Evolutionary conservation across 2,888 invertebrate species (phyloP).

Genomic region (Agonopterix subpropinquella): DNA sequence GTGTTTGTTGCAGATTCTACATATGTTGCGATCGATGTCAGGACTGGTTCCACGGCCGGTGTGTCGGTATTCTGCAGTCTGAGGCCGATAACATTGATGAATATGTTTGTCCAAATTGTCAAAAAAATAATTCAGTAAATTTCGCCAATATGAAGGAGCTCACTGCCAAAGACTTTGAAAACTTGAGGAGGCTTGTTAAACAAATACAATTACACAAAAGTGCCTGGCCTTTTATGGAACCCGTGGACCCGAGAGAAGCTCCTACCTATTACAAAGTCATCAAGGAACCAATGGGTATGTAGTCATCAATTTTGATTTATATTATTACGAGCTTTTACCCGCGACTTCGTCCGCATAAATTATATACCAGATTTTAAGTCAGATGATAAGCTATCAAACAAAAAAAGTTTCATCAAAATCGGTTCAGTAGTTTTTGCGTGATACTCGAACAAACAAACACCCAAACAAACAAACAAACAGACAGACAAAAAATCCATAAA

Average conservation of each 20-base stretch:
- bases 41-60: slow-evolving; percentile 99
- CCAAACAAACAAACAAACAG: no score
- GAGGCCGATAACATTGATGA: slow-evolving; percentile 97
- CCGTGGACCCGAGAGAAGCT: slow-evolving; percentile 96
- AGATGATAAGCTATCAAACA: no score
- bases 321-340: no score
- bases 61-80: slow-evolving; percentile 95
- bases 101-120: slow-evolving; percentile 97
- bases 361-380: no score
- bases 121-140: slow-evolving; percentile 91
- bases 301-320: no score
- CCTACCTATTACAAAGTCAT: slow-evolving; percentile 98
- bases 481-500: no score
- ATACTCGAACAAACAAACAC: no score
- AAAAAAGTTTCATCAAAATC: no score
- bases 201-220: slow-evolving; percentile 95
- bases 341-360: no score
- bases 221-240: slow-evolving; percentile 98
- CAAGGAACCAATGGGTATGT: slow-evolving; percentile 95
- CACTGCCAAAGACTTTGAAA: slow-evolving; percentile 85
- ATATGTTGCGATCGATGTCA: slow-evolving; percentile 99
- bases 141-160: slow-evolving; percentile 93
- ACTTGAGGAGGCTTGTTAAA: slow-evolving; percentile 89
- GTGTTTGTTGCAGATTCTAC: slow-evolving; percentile 85
- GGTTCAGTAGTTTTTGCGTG: no score